A percentile compares a stretch with the other conserved stretches of the same genome.
Evolutionary conservation across 2,113 vertebrate species (phyloP).

Genomic region (Turdus rufiventris): DNA sequence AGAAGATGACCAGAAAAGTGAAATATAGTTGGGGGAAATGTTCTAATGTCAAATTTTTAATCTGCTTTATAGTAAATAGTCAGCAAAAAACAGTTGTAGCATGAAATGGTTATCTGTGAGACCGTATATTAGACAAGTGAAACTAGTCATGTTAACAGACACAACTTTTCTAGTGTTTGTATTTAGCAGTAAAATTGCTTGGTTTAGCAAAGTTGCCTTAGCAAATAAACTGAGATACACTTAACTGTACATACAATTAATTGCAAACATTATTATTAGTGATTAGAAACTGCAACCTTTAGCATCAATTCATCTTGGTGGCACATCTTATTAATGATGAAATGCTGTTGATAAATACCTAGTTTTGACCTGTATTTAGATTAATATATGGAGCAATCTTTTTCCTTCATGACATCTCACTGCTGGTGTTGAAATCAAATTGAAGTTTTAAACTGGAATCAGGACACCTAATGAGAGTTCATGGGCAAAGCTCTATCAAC

Average conservation of each 20-base stretch:
- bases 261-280: neutral
- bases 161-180: neutral
- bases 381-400: neutral
- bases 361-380: neutral
- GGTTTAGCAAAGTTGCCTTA: neutral
- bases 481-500: slow-evolving; percentile 37
- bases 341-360: neutral
- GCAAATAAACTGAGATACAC: neutral
- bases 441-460: slow-evolving; percentile 18
- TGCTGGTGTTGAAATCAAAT: slow-evolving; percentile 12
- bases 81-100: neutral
- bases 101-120: slow-evolving; percentile 42
- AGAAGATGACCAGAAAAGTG: neutral
- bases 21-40: neutral
- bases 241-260: slow-evolving; percentile 7
- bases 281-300: neutral
- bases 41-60: neutral
- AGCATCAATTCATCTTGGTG: neutral
- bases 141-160: neutral
- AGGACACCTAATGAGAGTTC: slow-evolving; percentile 38
- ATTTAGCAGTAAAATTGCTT: neutral
- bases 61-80: neutral
- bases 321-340: neutral
- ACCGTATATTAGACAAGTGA: neutral
- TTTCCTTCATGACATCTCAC: neutral